Conservation (phyloP, 92 coral and sea anemone species). For the Meandrina meandrites region DNA sequence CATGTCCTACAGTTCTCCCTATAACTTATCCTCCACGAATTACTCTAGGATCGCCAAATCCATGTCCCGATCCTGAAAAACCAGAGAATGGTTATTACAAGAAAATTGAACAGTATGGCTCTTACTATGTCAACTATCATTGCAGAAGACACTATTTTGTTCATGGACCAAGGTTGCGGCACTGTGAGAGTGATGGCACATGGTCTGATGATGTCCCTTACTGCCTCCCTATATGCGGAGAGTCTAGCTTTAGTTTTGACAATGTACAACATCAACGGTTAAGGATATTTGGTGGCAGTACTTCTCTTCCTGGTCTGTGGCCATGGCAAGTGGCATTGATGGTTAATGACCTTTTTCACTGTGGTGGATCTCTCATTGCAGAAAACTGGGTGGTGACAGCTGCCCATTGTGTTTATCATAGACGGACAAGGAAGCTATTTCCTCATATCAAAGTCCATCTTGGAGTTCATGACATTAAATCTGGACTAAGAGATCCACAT, state of each 20-base stretch:
- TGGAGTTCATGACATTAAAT: slow-evolving; percentile 78
- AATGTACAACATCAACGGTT: slow-evolving; percentile 61
- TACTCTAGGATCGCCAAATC: slow-evolving; percentile 56
- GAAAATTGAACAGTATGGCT: slow-evolving; percentile 75
- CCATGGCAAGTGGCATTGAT: slow-evolving; percentile 97
- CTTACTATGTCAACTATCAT: slow-evolving; percentile 67
- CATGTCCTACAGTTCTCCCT: slow-evolving; percentile 55
- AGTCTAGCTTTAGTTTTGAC: slow-evolving; percentile 46
- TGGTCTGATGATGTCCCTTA: slow-evolving; percentile 86
- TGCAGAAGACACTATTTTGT: slow-evolving; percentile 71
- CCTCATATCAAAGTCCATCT: slow-evolving; percentile 67
- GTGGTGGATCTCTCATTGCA: slow-evolving; percentile 90
- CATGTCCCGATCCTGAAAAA: slow-evolving; percentile 84
- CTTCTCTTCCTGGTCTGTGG: slow-evolving; percentile 75
- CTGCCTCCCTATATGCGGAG: slow-evolving; percentile 83
- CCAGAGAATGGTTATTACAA: slow-evolving; percentile 75
- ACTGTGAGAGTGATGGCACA: slow-evolving; percentile 75
- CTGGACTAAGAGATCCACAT: slow-evolving; percentile 48
- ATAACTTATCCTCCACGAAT: slow-evolving; percentile 63
- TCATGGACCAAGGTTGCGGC: slow-evolving; percentile 82
- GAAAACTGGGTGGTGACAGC: slow-evolving; percentile 97
- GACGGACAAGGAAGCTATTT: slow-evolving; percentile 38
- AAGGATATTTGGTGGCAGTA: slow-evolving; percentile 70
- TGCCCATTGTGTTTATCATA: slow-evolving; percentile 82
- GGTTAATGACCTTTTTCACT: slow-evolving; percentile 51